Conservation (phyloP, 2,113 vertebrate genomes). For the Rhodinocichla rosea region DNA sequence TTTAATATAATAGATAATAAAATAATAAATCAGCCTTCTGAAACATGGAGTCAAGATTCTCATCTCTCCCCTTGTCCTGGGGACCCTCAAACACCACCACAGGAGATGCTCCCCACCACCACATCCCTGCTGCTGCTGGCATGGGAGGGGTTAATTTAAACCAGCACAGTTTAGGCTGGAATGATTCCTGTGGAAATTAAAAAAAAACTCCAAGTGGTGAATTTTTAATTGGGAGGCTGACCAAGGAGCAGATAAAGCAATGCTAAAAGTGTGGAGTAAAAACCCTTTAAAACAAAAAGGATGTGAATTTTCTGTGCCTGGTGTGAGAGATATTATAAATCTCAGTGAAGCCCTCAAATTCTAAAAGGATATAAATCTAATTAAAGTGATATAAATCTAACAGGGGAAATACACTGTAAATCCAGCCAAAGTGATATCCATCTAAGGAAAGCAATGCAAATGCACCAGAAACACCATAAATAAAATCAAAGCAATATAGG, state of each 20-base stretch:
- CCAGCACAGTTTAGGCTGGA: not conserved
- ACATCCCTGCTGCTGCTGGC: not conserved
- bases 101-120: not conserved
- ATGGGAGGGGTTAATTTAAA: not conserved
- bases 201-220: not conserved
- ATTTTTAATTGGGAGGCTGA: not conserved
- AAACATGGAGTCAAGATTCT: too few species aligned
- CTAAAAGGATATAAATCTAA: conserved; percentile 68
- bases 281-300: conserved; percentile 1
- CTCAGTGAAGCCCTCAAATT: conserved; percentile 39
- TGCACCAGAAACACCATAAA: conserved; percentile 41
- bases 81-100: too few species aligned
- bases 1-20: too few species aligned
- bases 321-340: conserved; percentile 20
- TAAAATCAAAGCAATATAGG: conserved; percentile 40
- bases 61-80: too few species aligned
- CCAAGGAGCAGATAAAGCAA: not conserved
- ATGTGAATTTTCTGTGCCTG: not conserved
- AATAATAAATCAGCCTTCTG: too few species aligned
- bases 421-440: conserved; percentile 56
- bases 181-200: not conserved
- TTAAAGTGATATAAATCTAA: conserved; percentile 70
- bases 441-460: conserved; percentile 64
- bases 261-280: not conserved
- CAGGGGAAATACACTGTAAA: conserved; percentile 55